Evolutionary conservation across 2,113 vertebrate genomes (phyloP).

Genomic region (Varanus salvator): DNA sequence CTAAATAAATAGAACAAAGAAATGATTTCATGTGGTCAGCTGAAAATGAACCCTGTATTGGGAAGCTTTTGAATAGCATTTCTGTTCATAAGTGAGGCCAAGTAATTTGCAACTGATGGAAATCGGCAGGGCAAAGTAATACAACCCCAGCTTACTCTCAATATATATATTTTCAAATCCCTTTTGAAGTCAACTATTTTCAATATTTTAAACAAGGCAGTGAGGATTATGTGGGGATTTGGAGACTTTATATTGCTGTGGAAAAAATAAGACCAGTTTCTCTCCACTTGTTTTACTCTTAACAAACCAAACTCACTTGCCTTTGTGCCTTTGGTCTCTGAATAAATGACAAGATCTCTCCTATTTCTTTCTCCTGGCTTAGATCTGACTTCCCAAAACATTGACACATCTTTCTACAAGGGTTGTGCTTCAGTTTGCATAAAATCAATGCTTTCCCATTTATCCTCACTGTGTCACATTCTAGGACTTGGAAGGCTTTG

Average conservation of each 20-base stretch:
- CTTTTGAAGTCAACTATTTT: conserved; percentile 53
- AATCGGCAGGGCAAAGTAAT: neutral
- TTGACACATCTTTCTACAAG: conserved; percentile 47
- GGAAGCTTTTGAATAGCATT: neutral
- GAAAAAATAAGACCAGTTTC: conserved; percentile 8
- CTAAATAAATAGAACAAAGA: neutral
- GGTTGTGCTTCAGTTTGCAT: conserved; percentile 54
- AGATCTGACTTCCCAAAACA: conserved; percentile 53
- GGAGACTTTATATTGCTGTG: conserved; percentile 51
- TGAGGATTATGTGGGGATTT: conserved; percentile 67
- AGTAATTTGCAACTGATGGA: too few relatives aligned
- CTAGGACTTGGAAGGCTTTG: conserved; percentile 46
- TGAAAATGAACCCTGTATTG: conserved; percentile 3
- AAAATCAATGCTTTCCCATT: conserved; percentile 48
- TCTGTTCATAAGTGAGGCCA: neutral
- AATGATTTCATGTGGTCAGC: neutral
- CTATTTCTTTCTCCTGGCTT: conserved; percentile 42
- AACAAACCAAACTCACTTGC: conserved; percentile 19
- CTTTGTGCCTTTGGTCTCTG: conserved; percentile 25
- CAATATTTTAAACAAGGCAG: conserved; percentile 66
- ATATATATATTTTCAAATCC: conserved; percentile 45
- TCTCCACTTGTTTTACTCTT: conserved; percentile 17
- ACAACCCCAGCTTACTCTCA: neutral
- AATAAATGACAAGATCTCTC: conserved; percentile 34
- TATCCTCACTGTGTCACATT: conserved; percentile 6